Evolutionary conservation across 1,140 invertebrate species (phyloP).

Genomic region (Drosophila erecta): DNA sequence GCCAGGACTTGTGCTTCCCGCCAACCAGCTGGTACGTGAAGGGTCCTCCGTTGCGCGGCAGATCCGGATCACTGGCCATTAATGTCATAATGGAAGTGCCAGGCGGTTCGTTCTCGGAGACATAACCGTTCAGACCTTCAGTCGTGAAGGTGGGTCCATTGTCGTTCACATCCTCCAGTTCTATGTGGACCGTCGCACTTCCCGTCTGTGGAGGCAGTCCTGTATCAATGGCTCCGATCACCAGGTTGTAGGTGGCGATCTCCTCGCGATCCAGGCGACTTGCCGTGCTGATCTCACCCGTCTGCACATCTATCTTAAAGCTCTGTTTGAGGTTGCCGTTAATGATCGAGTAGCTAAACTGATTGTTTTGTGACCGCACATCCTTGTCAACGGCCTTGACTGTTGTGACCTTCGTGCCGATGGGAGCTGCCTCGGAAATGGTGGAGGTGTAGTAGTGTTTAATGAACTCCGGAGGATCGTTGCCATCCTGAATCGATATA

Average conservation of each 20-base stretch:
- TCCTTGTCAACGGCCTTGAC: constrained; percentile 96
- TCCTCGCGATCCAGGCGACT: constrained; percentile 93
- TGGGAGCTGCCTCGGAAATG: constrained; percentile 90
- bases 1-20: constrained; percentile 89
- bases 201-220: constrained; percentile 95
- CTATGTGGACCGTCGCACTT: constrained; percentile 90
- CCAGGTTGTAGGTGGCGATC: constrained; percentile 90
- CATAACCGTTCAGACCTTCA: constrained; percentile 89
- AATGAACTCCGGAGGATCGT: constrained; percentile 96
- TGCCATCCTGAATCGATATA: constrained; percentile 96
- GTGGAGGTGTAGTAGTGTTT: constrained; percentile 90
- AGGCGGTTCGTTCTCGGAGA: constrained; percentile 94
- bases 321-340: constrained; percentile 92
- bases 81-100: constrained; percentile 94
- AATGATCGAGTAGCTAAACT: constrained; percentile 96
- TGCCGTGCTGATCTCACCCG: constrained; percentile 92
- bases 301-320: constrained; percentile 95
- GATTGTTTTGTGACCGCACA: constrained; percentile 94
- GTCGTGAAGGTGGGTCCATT: constrained; percentile 94
- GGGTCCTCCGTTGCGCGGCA: constrained; percentile 96
- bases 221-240: constrained; percentile 95
- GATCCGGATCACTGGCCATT: constrained; percentile 93
- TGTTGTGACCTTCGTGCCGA: constrained; percentile 90
- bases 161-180: constrained; percentile 95
- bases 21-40: constrained; percentile 93